These are phyloP conservation scores for Cottus gobio DNA, from an alignment of 2,113 vertebrate species.

Conservation along the genomic window DNA sequence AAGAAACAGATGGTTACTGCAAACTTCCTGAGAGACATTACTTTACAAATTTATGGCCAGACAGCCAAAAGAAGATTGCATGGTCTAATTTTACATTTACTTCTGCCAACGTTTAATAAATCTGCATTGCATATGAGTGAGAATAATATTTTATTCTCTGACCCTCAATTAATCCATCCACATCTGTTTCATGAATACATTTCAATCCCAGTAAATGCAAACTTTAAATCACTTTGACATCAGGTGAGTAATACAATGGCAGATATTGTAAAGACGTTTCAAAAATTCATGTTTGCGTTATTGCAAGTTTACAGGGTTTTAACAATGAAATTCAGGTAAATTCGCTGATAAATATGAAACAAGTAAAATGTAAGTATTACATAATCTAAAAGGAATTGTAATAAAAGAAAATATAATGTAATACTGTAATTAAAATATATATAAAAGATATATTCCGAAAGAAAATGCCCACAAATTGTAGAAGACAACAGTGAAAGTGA, in stretches of 20 bases:
- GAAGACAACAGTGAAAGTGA: neutral
- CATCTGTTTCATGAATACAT: neutral
- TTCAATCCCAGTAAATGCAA: neutral
- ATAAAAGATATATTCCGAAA: neutral
- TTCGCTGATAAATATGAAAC: neutral
- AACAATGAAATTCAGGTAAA: neutral
- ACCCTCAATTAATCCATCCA: neutral
- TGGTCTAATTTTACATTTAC: neutral
- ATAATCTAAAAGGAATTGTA: neutral
- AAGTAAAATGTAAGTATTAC: neutral
- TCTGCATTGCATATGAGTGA: neutral
- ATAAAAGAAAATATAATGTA: neutral
- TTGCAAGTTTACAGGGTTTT: neutral
- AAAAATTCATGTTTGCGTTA: neutral
- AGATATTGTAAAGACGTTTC: no score
- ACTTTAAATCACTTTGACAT: neutral
- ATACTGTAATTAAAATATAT: neutral
- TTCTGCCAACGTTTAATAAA: neutral
- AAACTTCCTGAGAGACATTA: slow-evolving; percentile 10
- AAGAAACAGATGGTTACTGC: neutral
- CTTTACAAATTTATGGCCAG: neutral
- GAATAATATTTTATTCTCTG: neutral
- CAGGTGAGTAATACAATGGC: neutral
- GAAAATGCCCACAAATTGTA: neutral
- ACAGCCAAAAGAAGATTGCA: neutral